Conservation (phyloP, 2,797 vertebrate genomes). For the Siniperca undulata region DNA sequence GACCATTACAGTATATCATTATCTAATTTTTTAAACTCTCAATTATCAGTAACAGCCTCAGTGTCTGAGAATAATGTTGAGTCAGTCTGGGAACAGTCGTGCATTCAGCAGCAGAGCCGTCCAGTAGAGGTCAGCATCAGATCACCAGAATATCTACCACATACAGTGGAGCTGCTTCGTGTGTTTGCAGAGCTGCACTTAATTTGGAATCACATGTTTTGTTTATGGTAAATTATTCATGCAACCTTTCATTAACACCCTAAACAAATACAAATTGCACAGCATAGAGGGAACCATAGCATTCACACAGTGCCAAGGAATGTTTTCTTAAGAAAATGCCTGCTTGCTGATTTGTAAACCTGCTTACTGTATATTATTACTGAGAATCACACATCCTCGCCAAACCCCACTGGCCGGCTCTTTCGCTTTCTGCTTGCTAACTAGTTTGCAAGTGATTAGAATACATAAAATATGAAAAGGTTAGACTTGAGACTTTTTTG, state of each 20-base stretch:
- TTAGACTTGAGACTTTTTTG: conserved; percentile 37
- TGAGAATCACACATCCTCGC: conserved; percentile 3
- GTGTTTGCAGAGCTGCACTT: conserved; percentile 43
- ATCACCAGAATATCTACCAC: conserved; percentile 42
- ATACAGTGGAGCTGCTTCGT: background rate
- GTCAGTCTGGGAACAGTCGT: background rate
- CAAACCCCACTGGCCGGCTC: conserved; percentile 15
- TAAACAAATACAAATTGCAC: conserved; percentile 77
- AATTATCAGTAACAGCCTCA: background rate
- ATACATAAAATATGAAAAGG: conserved; percentile 46
- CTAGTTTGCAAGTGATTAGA: conserved; percentile 52
- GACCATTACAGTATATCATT: background rate
- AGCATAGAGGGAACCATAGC: conserved; percentile 52
- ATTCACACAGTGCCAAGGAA: conserved; percentile 56
- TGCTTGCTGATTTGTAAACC: conserved; percentile 50
- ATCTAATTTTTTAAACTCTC: background rate
- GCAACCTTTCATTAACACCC: conserved; percentile 74
- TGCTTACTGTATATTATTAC: conserved; percentile 37
- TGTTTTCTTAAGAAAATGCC: conserved; percentile 60
- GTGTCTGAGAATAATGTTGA: background rate
- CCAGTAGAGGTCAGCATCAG: conserved; percentile 82
- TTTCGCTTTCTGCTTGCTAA: conserved; percentile 42
- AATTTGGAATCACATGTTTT: conserved; percentile 66
- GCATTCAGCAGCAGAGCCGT: background rate
- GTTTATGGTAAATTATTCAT: conserved; percentile 80